Evolutionary conservation across 2,888 invertebrate species (phyloP), one percentile per base, ranked within the genome.

Genomic region (Heliothis peltigera): DNA sequence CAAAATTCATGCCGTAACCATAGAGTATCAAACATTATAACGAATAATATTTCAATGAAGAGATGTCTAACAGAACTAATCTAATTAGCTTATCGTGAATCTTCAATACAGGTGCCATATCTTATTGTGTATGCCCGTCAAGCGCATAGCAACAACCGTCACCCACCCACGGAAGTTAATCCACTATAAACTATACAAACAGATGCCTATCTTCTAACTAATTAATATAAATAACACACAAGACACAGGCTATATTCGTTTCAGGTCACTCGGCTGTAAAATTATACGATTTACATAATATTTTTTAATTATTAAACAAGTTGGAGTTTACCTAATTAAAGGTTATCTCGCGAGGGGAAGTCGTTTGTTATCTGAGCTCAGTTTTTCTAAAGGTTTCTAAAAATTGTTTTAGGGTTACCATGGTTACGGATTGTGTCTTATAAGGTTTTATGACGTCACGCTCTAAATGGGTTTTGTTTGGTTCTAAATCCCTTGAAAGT

Each of bases 281-380:
- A 85, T 81, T 77, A 84, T 81, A 70, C 73, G 81, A 86, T 85
- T 85, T 80, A 82, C 81, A 82, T 84, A 83, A 81, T 82, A 75
- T 69, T 76, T 81, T 85, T 84, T 85, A 84, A 84, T 85, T 84
- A 81, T 82, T 81, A 82, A 83, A 83, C 80, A 75, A 81, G 70
- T 72, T 54, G 63, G 73, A 76, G 70, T 63, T 82, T 77, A 70
- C 69, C 77, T 85, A 87, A 88, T 87, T 86, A 85, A 64, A 69
- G 77, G 75, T 70, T 79, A 75, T 63, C 68, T 51, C 43, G 19
- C 47, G 10, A 54, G 43, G 64, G 76, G 83, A 80, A 79, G 77
- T 72, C 69, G 64, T 75, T 77, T 60, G 58, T 78, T 79, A 71
- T 70, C 68, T 67, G 19, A 22, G 60, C 53, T 25, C 68, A 32